Evolutionary conservation across 2,113 vertebrate species (phyloP).

Genomic region (Ploceus nigricollis): DNA sequence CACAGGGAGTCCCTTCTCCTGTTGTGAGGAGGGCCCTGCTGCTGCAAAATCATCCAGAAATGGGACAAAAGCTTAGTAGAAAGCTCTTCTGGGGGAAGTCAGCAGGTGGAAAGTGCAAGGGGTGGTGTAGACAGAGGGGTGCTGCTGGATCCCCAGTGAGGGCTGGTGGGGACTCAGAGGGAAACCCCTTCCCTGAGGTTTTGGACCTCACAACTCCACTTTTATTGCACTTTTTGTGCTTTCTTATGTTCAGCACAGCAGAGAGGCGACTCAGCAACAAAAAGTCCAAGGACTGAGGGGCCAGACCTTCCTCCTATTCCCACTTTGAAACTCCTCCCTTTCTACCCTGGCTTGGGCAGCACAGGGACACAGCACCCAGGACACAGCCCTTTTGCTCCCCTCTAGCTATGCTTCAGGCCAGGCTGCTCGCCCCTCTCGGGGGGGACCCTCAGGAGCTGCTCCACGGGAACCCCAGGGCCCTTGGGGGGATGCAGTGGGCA

Average conservation of each 20-base stretch:
- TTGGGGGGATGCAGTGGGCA: accelerated
- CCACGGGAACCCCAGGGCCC: accelerated
- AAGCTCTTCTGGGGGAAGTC: not conserved
- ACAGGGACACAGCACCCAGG: not conserved
- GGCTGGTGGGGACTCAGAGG: not conserved
- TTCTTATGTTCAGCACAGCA: not conserved
- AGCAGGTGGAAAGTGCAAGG: not conserved
- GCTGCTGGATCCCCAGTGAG: not conserved
- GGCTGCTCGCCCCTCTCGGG: accelerated
- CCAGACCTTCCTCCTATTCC: not conserved
- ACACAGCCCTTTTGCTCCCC: not conserved
- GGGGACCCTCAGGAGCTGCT: not conserved
- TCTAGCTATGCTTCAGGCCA: not conserved
- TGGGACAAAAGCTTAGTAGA: not conserved
- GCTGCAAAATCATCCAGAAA: not conserved
- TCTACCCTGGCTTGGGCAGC: not conserved
- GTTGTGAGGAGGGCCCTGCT: accelerated
- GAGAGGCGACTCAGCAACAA: not conserved
- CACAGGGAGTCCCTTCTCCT: not conserved
- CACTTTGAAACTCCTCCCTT: not conserved
- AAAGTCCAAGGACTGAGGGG: not conserved
- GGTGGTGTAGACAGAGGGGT: not conserved
- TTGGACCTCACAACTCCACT: not conserved
- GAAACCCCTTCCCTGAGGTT: not conserved
- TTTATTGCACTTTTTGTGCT: not conserved